Conservation (phyloP, 2,888 invertebrate genomes). For the Flexamia atlantica region DNA sequence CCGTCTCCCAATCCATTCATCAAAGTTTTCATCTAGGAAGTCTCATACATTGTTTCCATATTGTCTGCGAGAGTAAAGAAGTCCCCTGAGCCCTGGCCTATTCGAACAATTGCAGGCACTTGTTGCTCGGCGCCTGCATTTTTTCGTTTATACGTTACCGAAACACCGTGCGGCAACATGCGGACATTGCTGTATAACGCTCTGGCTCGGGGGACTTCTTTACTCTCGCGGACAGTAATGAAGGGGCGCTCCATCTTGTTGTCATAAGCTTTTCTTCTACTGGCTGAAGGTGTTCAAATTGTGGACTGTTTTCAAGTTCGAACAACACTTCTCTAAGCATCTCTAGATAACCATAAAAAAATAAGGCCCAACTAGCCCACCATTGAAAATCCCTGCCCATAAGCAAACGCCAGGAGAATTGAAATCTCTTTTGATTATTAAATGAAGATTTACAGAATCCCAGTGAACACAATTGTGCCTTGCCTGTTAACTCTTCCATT, state of each 20-base stretch:
- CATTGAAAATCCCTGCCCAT: slow-evolving; percentile 58
- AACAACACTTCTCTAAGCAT: slow-evolving; percentile 55
- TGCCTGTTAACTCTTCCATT: slow-evolving; percentile 53
- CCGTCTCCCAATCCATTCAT: slow-evolving; percentile 52
- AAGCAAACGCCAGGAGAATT: slow-evolving; percentile 49
- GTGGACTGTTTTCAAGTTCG: slow-evolving; percentile 55
- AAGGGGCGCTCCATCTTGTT: slow-evolving; percentile 57
- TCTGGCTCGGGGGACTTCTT: too few species aligned
- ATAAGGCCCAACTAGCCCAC: slow-evolving; percentile 25
- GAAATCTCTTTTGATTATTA: slow-evolving; percentile 42
- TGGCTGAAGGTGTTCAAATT: slow-evolving; percentile 53
- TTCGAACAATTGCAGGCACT: too few species aligned
- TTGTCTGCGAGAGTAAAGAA: too few species aligned
- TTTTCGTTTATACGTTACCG: too few species aligned
- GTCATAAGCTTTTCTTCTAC: slow-evolving; percentile 53
- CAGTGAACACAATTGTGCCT: slow-evolving; percentile 56
- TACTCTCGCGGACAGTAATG: too few species aligned
- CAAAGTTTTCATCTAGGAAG: slow-evolving; percentile 59
- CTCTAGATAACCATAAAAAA: slow-evolving; percentile 54
- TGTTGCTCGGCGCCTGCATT: too few species aligned
- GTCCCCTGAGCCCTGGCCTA: too few species aligned
- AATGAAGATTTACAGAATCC: slow-evolving; percentile 59
- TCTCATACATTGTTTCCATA: slow-evolving; percentile 53
- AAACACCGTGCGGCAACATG: too few species aligned
- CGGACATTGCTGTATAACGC: too few species aligned